Conservation (phyloP, 1,140 invertebrate genomes). For the Diachasma alloeum region DNA sequence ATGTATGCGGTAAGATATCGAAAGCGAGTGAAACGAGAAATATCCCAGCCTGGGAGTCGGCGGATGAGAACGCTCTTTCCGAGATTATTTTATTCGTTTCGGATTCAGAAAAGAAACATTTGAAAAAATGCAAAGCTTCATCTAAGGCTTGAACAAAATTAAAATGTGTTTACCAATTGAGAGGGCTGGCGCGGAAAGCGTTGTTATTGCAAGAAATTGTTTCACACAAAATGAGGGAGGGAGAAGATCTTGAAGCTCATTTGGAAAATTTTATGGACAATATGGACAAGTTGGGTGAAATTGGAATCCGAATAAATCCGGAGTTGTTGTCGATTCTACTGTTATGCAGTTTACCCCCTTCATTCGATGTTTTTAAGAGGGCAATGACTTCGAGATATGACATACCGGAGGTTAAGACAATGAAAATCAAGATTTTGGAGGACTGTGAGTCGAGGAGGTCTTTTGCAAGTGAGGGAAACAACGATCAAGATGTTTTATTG, state of each 20-base stretch:
- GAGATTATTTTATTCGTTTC: constrained; percentile 25
- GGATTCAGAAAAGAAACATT: constrained; percentile 29
- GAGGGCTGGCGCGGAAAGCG: constrained; percentile 26
- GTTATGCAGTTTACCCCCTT: too few species aligned
- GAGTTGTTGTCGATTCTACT: constrained; percentile 23
- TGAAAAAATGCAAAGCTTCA: constrained; percentile 28
- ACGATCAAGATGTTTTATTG: background rate
- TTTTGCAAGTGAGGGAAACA: background rate
- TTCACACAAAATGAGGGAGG: constrained; percentile 35
- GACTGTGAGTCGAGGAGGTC: background rate
- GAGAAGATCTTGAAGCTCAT: constrained; percentile 36
- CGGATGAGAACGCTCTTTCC: constrained; percentile 18
- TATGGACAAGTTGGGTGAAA: constrained; percentile 38
- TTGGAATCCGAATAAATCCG: constrained; percentile 32
- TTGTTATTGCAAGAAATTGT: constrained; percentile 24
- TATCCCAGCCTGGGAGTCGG: constrained; percentile 5
- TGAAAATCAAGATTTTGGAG: too few species aligned
- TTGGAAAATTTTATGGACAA: constrained; percentile 37
- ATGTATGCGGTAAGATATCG: constrained; percentile 28
- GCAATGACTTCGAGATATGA: too few species aligned
- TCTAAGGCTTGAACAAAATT: constrained; percentile 20
- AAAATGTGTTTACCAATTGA: constrained; percentile 17
- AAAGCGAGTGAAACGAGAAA: background rate
- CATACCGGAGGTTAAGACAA: too few species aligned
- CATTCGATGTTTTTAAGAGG: too few species aligned